These are phyloP conservation scores for Pseudachorutes palmiensis DNA, from an alignment of 1,140 invertebrate species.

Conservation along the genomic window DNA sequence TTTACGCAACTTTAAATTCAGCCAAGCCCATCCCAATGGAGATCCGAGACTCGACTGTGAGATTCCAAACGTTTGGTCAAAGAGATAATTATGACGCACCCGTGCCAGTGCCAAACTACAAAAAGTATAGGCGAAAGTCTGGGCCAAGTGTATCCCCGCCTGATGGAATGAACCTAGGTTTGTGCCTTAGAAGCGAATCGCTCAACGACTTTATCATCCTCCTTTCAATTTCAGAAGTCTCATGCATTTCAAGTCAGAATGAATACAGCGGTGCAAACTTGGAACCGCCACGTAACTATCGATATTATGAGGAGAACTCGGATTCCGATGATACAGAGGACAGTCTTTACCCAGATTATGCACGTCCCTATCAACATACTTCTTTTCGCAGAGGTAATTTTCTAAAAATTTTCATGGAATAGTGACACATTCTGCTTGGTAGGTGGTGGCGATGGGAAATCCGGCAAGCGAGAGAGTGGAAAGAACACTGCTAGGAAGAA, in stretches of 20 bases:
- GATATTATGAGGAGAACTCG: slow-evolving; percentile 23
- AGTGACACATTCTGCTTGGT: neutral
- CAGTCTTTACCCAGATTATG: slow-evolving; percentile 21
- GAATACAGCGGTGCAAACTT: neutral
- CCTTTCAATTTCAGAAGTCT: slow-evolving; percentile 14
- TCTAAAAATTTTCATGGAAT: neutral
- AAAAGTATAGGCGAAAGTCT: slow-evolving; percentile 28
- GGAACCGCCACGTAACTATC: slow-evolving; percentile 5
- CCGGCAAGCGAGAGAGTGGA: neutral
- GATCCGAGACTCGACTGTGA: slow-evolving; percentile 30
- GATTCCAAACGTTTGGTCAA: slow-evolving; percentile 32
- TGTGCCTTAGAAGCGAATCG: no score
- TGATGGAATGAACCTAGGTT: slow-evolving; percentile 21
- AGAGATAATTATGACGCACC: slow-evolving; percentile 32
- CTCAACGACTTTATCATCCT: neutral
- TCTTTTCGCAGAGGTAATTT: slow-evolving; percentile 10
- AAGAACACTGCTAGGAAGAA: slow-evolving; percentile 20
- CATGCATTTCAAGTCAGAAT: slow-evolving; percentile 13
- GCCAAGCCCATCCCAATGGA: slow-evolving; percentile 32
- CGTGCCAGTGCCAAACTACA: neutral
- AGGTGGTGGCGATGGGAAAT: neutral
- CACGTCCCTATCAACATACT: slow-evolving; percentile 22
- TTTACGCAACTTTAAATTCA: slow-evolving; percentile 34
- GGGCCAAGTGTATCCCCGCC: slow-evolving; percentile 2
- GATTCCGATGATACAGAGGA: slow-evolving; percentile 27